Percentiles rank a stretch among this genome's conserved stretches.
Evolutionary conservation across 2,888 invertebrate genomes (phyloP).

Genomic region (Lymantria dispar): DNA sequence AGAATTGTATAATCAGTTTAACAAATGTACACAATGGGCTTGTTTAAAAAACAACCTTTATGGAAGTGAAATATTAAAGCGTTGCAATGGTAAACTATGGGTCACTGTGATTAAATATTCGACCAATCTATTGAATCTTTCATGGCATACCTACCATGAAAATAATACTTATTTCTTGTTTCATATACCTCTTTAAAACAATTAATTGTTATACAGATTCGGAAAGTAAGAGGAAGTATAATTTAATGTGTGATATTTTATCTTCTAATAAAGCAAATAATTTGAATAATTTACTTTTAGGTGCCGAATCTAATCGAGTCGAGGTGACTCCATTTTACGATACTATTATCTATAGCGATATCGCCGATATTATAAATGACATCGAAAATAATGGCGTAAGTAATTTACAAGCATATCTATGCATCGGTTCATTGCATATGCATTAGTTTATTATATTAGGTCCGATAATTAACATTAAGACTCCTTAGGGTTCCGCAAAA

Average conservation of each 20-base stretch:
- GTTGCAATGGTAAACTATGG: conserved; percentile 23
- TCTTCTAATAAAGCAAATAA: neutral
- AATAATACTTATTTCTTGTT: conserved; percentile 27
- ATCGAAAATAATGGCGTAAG: conserved; percentile 61
- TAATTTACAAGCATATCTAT: conserved; percentile 5
- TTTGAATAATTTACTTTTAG: conserved; percentile 34
- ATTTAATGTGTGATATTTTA: too few relatives aligned
- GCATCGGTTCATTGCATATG: too few relatives aligned
- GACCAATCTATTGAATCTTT: conserved; percentile 19
- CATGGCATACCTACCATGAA: conserved; percentile 41
- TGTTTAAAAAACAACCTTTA: conserved; percentile 44
- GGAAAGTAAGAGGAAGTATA: conserved; percentile 47
- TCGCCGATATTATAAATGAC: conserved; percentile 68
- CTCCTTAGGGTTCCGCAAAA: too few relatives aligned
- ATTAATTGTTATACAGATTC: conserved; percentile 45
- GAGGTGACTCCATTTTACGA: conserved; percentile 63
- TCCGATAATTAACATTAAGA: too few relatives aligned
- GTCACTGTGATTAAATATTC: conserved; percentile 10
- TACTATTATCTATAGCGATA: conserved; percentile 66
- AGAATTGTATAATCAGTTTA: conserved; percentile 34
- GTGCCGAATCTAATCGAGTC: conserved; percentile 53
- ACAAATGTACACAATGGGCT: conserved; percentile 42
- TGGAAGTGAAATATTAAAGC: conserved; percentile 33
- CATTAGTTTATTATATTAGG: too few relatives aligned
- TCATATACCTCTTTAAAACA: conserved; percentile 31